Evolutionary conservation across 1,140 invertebrate species (phyloP), one percentile per base, ranked within the genome.

Genomic region (Mizuhopecten yessoensis): DNA sequence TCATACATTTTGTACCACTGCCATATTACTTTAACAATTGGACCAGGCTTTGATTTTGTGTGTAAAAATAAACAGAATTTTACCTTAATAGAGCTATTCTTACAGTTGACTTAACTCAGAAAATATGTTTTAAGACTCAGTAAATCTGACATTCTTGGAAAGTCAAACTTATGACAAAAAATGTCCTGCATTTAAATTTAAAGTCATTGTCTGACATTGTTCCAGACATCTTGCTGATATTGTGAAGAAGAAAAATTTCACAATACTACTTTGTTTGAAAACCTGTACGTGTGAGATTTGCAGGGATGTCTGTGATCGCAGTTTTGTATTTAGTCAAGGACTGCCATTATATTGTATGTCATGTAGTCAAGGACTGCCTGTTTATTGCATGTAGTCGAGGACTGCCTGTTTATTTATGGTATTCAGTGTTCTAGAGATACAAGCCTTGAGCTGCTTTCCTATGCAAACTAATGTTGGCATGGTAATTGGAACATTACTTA

Each of bases 401-500:
- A 75, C 57, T 75, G 57, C 57, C n/a, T 75, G 29, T 7, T 13
- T 45, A 45, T 45, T 45, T 75, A n/a, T 75, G 57, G 23, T 75
- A 75, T 75, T 75, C 57, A 75, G 57, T 75, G 57, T 75, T 75
- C 57, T 75, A n/a, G 2, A 75, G 15, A 75, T n/a, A 29, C 42
- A 75, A n/a, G 45, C 45, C 11, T 49, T 10, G 45, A 49, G 57
- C 57, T 75, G 42, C 42, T 45, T 45, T 75, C 57, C 1, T 75
- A 75, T 75, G 29, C 57, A n/a, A 75, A 75, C 57, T 75, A 75
- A 75, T 75, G 57, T 75, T 29, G 57, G 57, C 57, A 75, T 75
- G 57, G 17, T 45, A 9, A 45, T 45, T 45, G 57, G 23, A 75
- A 29, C 57, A 75, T n/a, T 75, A 29, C n/a, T 29, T n/a, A 1